These are phyloP conservation scores for Falco biarmicus DNA, from an alignment of 2,797 vertebrate species.

Conservation along the genomic window DNA sequence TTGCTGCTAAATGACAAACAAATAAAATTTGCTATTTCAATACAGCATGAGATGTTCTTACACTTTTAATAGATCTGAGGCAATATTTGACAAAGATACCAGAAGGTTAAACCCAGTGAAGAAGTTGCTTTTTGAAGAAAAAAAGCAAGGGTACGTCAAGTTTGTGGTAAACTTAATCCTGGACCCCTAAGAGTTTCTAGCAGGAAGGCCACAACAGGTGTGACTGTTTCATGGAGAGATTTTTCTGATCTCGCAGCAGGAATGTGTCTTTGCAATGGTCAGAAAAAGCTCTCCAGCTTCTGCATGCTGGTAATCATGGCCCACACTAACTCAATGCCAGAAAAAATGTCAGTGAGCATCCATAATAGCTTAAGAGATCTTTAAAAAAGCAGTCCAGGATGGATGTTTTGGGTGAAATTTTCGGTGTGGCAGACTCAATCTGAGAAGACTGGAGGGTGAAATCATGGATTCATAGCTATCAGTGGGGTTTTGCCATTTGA, in stretches of 20 bases:
- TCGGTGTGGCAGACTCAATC: neutral
- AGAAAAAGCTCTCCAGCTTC: neutral
- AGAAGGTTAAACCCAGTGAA: neutral
- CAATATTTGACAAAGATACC: neutral
- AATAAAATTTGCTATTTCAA: conserved; percentile 36
- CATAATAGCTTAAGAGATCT: neutral
- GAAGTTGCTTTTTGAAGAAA: neutral
- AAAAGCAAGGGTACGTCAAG: neutral
- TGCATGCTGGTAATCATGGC: neutral
- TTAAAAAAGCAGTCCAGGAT: neutral
- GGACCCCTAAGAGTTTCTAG: neutral
- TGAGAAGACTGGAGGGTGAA: neutral
- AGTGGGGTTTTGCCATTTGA: neutral
- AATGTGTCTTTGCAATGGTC: neutral
- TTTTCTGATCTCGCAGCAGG: neutral
- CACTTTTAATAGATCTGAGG: neutral
- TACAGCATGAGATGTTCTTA: neutral
- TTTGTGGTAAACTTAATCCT: neutral
- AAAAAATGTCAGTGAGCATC: neutral
- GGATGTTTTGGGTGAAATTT: neutral
- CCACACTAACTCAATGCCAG: neutral
- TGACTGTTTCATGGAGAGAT: neutral
- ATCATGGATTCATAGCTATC: neutral
- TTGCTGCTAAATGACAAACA: conserved; percentile 43
- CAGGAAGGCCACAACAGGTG: neutral